A percentile compares a stretch with the other conserved stretches of the same genome.
These are phyloP conservation scores for Prosopocoilus inquinatus DNA, from an alignment of 2,888 invertebrate genomes.

Conservation along the genomic window DNA sequence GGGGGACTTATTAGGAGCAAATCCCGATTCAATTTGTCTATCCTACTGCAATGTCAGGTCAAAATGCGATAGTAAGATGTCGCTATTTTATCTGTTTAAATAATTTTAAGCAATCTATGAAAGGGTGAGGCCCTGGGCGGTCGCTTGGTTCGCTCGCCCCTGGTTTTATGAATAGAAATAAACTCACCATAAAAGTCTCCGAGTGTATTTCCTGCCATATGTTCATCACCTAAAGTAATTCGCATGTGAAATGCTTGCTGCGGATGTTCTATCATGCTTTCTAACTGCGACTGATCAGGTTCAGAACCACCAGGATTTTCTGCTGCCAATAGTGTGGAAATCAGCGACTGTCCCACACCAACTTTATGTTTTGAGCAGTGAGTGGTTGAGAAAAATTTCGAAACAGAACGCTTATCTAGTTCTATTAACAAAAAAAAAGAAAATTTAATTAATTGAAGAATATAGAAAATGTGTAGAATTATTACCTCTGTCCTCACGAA, in stretches of 20 bases:
- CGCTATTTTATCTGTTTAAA: too few relatives aligned
- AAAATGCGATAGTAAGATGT: too few relatives aligned
- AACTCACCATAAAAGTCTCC: conserved; percentile 45
- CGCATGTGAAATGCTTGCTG: conserved; percentile 46
- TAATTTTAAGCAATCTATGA: too few relatives aligned
- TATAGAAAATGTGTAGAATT: background rate
- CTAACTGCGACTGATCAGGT: conserved; percentile 40
- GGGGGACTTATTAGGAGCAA: too few relatives aligned
- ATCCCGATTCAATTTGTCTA: too few relatives aligned
- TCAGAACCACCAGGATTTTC: conserved; percentile 41
- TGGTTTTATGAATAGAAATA: too few relatives aligned
- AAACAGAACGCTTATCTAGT: conserved; percentile 13
- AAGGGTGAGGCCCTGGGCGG: too few relatives aligned
- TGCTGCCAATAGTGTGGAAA: conserved; percentile 34
- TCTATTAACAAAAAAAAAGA: conserved; percentile 6
- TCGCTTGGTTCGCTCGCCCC: too few relatives aligned
- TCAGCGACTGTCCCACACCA: conserved; percentile 32
- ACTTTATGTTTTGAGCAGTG: conserved; percentile 34
- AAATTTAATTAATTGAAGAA: background rate
- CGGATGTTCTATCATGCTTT: conserved; percentile 34
- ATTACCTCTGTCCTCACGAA: conserved; percentile 15
- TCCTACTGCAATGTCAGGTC: too few relatives aligned
- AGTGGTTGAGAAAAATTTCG: conserved; percentile 26
- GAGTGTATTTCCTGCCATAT: conserved; percentile 37
- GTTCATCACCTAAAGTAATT: conserved; percentile 45